Evolutionary conservation across 1,140 invertebrate genomes (phyloP).

Genomic region (Monochamus saltuarius): DNA sequence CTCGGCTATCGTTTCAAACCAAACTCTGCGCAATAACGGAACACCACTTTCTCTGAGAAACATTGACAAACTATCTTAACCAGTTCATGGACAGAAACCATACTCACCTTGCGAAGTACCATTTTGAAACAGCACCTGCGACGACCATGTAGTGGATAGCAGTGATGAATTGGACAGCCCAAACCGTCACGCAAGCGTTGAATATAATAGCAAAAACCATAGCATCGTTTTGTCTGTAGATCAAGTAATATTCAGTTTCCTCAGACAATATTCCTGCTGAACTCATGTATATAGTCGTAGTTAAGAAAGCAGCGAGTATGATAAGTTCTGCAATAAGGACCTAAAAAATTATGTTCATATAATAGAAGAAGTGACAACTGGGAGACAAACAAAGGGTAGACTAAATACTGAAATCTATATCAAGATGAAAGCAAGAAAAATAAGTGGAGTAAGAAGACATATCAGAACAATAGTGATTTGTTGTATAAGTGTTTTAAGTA

Average conservation of each 20-base stretch:
- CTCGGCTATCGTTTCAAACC: too few species aligned
- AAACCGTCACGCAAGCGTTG: conserved; percentile 65
- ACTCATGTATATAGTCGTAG: conserved; percentile 14
- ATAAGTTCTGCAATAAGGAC: conserved; percentile 19
- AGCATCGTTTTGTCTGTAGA: conserved; percentile 62
- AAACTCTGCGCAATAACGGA: too few species aligned
- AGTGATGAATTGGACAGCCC: conserved; percentile 71
- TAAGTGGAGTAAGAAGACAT: too few species aligned
- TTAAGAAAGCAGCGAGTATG: conserved; percentile 11
- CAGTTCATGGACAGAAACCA: too few species aligned
- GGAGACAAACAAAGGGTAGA: too few species aligned
- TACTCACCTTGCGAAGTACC: conserved; percentile 77
- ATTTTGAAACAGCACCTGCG: conserved; percentile 70
- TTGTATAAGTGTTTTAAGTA: too few species aligned
- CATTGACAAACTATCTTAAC: too few species aligned
- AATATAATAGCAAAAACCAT: conserved; percentile 52
- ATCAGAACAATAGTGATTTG: too few species aligned
- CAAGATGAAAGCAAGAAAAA: too few species aligned
- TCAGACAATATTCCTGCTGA: conserved; percentile 24
- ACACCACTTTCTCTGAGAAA: too few species aligned
- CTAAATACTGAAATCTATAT: too few species aligned
- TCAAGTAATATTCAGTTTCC: conserved; percentile 7
- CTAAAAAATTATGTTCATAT: too few species aligned
- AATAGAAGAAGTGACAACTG: conserved; percentile 21
- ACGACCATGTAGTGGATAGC: conserved; percentile 78